phyloP scores from a whole-genome alignment of 1,140 invertebrate genomes.

The Drosophila orena region DNA sequence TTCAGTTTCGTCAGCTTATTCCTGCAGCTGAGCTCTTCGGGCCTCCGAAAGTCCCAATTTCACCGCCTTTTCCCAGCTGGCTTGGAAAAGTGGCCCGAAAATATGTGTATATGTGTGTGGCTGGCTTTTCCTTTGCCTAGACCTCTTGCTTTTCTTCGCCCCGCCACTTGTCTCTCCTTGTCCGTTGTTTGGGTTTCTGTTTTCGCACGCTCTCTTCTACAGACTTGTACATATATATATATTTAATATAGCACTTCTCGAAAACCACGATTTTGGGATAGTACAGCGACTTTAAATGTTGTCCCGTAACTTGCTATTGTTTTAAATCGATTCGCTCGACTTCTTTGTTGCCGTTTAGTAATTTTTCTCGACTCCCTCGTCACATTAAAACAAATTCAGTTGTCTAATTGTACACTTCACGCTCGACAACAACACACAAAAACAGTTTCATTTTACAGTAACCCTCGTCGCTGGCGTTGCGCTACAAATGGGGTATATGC shows the following conservation, averaged over 20 bases:
- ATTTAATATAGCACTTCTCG: not conserved
- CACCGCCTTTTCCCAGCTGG: slow-evolving; percentile 26
- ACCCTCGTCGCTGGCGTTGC: slow-evolving; percentile 65
- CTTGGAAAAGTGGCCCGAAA: slow-evolving; percentile 11
- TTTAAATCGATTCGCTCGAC: slow-evolving; percentile 47
- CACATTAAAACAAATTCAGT: slow-evolving; percentile 65
- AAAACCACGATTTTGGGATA: not conserved
- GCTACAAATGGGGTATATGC: slow-evolving; percentile 25
- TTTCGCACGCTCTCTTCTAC: slow-evolving; percentile 43
- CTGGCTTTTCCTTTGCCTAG: slow-evolving; percentile 8
- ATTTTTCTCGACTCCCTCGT: slow-evolving; percentile 20
- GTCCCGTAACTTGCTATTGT: slow-evolving; percentile 8
- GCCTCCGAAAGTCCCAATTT: slow-evolving; percentile 57
- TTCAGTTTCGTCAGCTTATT: slow-evolving; percentile 32
- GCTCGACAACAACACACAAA: slow-evolving; percentile 77
- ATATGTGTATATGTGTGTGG: not conserved
- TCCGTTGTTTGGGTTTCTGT: slow-evolving; percentile 45
- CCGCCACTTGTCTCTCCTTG: slow-evolving; percentile 31
- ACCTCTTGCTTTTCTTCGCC: slow-evolving; percentile 7
- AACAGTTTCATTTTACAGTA: slow-evolving; percentile 76
- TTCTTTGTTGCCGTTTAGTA: slow-evolving; percentile 28
- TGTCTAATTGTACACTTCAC: slow-evolving; percentile 76
- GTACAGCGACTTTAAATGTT: slow-evolving; percentile 6
- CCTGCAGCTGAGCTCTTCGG: slow-evolving; percentile 35
- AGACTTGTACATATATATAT: not conserved